Evolutionary conservation across 2,888 invertebrate genomes (phyloP), one percentile per base, ranked within the genome.

Genomic region (Eulithis prunata): DNA sequence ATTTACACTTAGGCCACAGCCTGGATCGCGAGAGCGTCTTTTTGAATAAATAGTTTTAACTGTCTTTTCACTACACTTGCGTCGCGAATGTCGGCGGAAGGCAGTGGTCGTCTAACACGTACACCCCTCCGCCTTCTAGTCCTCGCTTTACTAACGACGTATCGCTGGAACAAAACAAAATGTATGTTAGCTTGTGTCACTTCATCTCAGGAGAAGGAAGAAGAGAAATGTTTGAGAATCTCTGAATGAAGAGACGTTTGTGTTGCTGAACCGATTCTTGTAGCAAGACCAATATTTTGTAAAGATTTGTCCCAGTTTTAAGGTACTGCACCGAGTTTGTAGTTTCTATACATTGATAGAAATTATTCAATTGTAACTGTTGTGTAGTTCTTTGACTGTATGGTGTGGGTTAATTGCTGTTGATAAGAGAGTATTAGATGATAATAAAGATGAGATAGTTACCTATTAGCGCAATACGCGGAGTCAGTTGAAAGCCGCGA

Each of bases 61-160:
- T 75, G 88, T 91, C 84, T 80, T 79, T 81, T 75, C 88, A 94
- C 95, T 96, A 96, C 93, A 96, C 96, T 94, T 96, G 96, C 84
- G 96, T 96, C 80, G 96, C 96, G 86, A 96, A 95, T 85, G 95
- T 95, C 77, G 95, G 95, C 89, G 95, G 95, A 84, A 94, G 91
- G 92, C 95, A 96, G 87, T 96, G 96, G 90, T 96, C 96, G 93
- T 96, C 96, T 88, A 96, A 94, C 85, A 96, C 95, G 93, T 96
- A 96, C 84, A 96, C 96, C 87, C 91, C 93, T 79, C 91, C 91
- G 86, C 95, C 95, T 77, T 95, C 95, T 75, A 94, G 86, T 85
- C 96, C 95, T 89, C 96, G 94, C 90, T 96, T 96, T 79, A 95
- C 93, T 84, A 95, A 90, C 83, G 95, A 94, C 78, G 95, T 94